Evolutionary conservation across 2,888 invertebrate species (phyloP).

Genomic region (Caenorhabditis plicata): DNA sequence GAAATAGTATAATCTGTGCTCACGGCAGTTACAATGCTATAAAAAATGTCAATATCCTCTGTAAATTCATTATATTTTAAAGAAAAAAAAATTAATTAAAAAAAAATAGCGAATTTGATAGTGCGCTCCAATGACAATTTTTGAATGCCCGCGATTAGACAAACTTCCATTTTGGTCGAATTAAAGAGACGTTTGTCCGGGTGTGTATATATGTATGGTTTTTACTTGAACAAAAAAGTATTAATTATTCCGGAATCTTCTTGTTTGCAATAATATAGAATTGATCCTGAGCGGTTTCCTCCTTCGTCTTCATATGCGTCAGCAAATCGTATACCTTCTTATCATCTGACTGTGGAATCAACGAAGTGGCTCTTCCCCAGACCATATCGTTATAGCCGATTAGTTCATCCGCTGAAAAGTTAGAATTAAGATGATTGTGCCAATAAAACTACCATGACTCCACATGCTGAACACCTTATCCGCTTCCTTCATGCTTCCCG

Average conservation of each 20-base stretch:
- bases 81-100: no score
- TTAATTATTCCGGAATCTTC: conserved; percentile 6
- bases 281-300: conserved; percentile 43
- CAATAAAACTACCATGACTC: conserved; percentile 27
- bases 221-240: no score
- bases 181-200: no score
- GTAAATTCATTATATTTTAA: no score
- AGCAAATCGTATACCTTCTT: conserved; percentile 28
- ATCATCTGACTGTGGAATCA: conserved; percentile 40
- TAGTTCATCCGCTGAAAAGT: conserved; percentile 45
- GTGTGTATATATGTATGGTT: no score
- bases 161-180: no score
- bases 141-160: no score
- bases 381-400: conserved; percentile 48
- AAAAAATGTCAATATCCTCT: no score
- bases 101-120: no score
- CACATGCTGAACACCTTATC: conserved; percentile 38
- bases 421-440: conserved; percentile 18
- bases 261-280: conserved; percentile 14
- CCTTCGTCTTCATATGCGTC: conserved; percentile 53
- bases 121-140: no score
- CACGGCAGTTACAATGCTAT: no score
- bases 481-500: conserved; percentile 20
- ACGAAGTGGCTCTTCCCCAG: conserved; percentile 49
- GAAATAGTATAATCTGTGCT: no score